Evolutionary conservation across 1,140 invertebrate species (phyloP), one percentile per base, ranked within the genome.

Genomic region (Mactra quadrangularis): DNA sequence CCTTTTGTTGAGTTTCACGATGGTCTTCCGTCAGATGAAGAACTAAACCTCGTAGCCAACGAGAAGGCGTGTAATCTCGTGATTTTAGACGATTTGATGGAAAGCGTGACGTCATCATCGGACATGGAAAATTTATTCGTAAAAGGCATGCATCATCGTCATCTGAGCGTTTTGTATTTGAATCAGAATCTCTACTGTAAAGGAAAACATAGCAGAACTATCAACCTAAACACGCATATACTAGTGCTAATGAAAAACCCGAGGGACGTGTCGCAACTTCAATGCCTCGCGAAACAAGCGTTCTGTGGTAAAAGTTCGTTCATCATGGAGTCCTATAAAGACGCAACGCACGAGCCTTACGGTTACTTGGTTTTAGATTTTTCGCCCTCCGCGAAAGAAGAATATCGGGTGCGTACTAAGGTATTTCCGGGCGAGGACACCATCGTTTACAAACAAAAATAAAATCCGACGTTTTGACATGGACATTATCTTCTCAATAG

Each of bases 101-200:
- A 45, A 35, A 31, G 33, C 29, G 77, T 79, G 47, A 53, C 62
- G 53, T 64, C 53, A 50, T 70, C 62, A 2, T 4, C 19, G 11
- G 64, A 79, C 3, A 79, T 79, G 77, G 77, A 79, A 29, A 31
- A 35, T 33, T 27, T 79, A 45, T 79, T 79, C n/a, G 66, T 70
- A 1, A 68, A 82, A 38, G 77, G 77, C 1, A 55, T 53, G 52
- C 77, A 81, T 38, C 78, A 82, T 33, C 64, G 53, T 17, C 78
- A 72, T 17, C 19, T 82, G 0, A 72, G 68, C 31, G 38, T 82
- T 3, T 19, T 74, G 6, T 82, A 71, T 52, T 50, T 82, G 31
- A 82, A 57, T 25, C 78, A 82, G 38, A 71, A 82, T 64, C 22
- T 82, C 38, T 82, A 82, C 41, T 35, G 68, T 35, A 55, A 74